Base-by-base conservation (phyloP, 2,113 vertebrate genomes). In the Regulus satrapa region DNA sequence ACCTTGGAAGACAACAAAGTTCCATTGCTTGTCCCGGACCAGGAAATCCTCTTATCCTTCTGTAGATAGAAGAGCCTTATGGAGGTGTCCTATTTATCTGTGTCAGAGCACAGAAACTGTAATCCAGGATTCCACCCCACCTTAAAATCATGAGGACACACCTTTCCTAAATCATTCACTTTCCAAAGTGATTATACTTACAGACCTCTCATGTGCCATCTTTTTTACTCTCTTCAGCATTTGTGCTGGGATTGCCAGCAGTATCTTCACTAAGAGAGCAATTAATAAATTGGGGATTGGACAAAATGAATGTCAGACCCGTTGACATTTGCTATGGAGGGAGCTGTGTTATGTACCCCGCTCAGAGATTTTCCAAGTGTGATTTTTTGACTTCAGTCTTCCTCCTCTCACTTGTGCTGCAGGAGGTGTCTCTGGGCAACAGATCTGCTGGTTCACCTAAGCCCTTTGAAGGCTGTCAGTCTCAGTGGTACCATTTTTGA, bases 351-450 rank as follows among this genome's bases (percentile, higher is more conserved):
- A 26, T 24, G 25, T 3, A 26, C 51, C 12, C 18, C 41, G 3
- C 48, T 77, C 26, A 36, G 59, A 82, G 45, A 49, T 79, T 73
- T 80, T 48, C 67, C 40, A 14, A 54, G 46, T 58, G 24, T 58
- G 24, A n/a, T 83, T 80, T 88, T 46, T 21, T 77, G 67, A 90
- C 55, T 85, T 71, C 49, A 29, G 26, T 34, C 38, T 85, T 90
- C 18, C 8, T 62, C 23, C 28, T 80, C 15, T 81, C 28, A 12
- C 0, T 0, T 41, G 43, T 73, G 29, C 34, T 64, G 48, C 14
- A 72, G 74, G 62, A 87, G 20, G 14, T 36, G 48, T 85, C 48
- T 81, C 51, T 59, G 72, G 32, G 18, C 1, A 28, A 43, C n/a
- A 48, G 36, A 43, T 71, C 58, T 80, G 11, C 62, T 46, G 34